Evolutionary conservation across 2,888 invertebrate genomes (phyloP), one percentile per base, ranked within the genome.

Genomic region (Lutraria lutraria): DNA sequence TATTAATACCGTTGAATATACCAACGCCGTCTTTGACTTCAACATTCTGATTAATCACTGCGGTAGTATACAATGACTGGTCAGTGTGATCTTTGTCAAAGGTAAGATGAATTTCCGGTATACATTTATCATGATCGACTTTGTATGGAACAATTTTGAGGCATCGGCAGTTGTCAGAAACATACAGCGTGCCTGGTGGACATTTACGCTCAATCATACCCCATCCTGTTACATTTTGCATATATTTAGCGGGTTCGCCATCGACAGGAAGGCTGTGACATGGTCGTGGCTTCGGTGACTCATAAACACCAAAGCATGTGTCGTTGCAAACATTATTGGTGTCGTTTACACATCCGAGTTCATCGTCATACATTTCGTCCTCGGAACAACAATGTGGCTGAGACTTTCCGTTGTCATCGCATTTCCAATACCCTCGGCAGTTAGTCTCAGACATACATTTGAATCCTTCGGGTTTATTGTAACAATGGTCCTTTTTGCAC

Each of bases 371-470:
- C 6, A 81, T 90, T 52, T 94, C 87, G 0, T 94, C 93, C 19
- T 83, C 54, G 0, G 93, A 91, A 83, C 95, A 95, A 89, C 95
- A 95, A 79, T 81, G 91, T 12, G 92, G 92, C 2, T 85, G 83
- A 0, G 95, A 94, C 80, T 87, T 87, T 0, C 91, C 89, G 0
- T 72, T 31, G 8, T 89, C 88, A 43, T 60, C 34, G 87, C 95
- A 95, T n/a, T 88, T 81, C 94, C 94, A 95, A 90, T 92, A 95
- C 0, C 93, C 93, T 2, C 94, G 92, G 56, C 95, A 95, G 87
- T 92, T 94, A 21, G 86, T 90, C 31, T 63, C 85, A 21, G 89
- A 85, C 1, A 85, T 72, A 63, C 92, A 91, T 34, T 83, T 31
- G 3, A 52, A 80, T 8, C 83, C 72, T 53, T 85, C 85, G 2